Conservation (phyloP, 2,113 vertebrate species). For the Prolemur simus region DNA sequence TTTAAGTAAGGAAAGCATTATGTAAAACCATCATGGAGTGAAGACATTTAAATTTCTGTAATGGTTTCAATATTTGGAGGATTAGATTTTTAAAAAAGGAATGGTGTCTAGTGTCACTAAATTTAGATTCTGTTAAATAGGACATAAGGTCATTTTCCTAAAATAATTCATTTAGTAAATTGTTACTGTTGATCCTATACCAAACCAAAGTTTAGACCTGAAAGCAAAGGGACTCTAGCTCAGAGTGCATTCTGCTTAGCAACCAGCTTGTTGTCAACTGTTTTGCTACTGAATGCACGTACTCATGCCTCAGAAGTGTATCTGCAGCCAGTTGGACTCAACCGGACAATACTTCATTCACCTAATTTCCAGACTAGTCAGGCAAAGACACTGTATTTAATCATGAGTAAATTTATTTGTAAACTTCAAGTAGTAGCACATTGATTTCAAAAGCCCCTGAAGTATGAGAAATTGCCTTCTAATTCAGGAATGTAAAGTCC, state of each 20-base stretch:
- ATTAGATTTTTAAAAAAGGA: not conserved
- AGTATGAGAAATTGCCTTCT: constrained; percentile 27
- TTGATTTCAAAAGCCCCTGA: not conserved
- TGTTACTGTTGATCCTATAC: constrained; percentile 3
- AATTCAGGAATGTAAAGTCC: constrained; percentile 4
- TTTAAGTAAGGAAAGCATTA: not conserved
- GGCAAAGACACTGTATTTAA: constrained; percentile 74
- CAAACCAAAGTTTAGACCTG: constrained; percentile 51
- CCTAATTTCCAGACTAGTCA: constrained; percentile 71
- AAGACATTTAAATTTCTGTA: constrained; percentile 38
- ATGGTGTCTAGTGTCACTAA: constrained; percentile 56
- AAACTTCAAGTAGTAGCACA: constrained; percentile 60
- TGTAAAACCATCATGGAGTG: not conserved
- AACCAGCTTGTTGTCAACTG: constrained; percentile 73
- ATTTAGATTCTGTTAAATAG: constrained; percentile 43
- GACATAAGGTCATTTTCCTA: constrained; percentile 23
- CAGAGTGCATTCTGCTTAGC: constrained; percentile 68
- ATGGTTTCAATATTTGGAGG: constrained; percentile 37
- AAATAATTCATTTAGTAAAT: constrained; percentile 17
- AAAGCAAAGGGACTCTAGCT: not conserved
- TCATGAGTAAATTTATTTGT: constrained; percentile 65
- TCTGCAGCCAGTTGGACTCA: constrained; percentile 82
- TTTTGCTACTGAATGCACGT: constrained; percentile 65
- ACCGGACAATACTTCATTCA: constrained; percentile 80
- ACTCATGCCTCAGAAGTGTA: constrained; percentile 48